Conservation (phyloP, 2,888 invertebrate species). For the Aquatica leii region DNA sequence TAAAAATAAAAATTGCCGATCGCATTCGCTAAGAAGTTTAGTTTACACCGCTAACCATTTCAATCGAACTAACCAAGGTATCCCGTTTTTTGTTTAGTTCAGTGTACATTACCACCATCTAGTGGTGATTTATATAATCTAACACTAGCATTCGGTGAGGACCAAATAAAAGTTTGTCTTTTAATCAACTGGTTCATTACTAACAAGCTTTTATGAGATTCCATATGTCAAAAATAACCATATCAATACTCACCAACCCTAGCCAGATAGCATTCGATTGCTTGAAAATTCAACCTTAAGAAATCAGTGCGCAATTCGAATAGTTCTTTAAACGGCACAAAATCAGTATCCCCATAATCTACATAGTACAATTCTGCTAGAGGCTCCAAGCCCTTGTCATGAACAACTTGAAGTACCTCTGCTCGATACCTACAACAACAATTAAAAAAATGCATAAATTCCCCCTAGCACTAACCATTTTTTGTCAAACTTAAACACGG, state of each 20-base stretch:
- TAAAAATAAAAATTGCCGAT: no score
- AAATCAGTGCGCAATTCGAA: conserved; percentile 80
- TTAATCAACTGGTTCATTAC: no score
- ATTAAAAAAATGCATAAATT: conserved; percentile 4
- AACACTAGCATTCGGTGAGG: no score
- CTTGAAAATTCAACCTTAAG: conserved; percentile 78
- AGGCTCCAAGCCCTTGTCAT: conserved; percentile 68
- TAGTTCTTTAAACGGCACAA: conserved; percentile 70
- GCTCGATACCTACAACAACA: conserved; percentile 59
- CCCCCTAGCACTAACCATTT: conserved; percentile 71
- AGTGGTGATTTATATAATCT: no score
- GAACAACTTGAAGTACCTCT: conserved; percentile 72
- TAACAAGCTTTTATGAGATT: no score
- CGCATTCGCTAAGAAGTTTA: no score
- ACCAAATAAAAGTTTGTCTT: no score
- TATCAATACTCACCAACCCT: conserved; percentile 66
- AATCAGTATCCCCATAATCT: conserved; percentile 87
- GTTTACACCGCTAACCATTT: no score
- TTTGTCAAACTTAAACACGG: conserved; percentile 80
- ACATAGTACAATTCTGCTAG: conserved; percentile 80
- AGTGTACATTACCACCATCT: no score
- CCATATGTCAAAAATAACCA: no score
- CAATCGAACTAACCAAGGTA: no score
- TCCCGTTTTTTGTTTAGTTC: no score
- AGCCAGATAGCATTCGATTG: conserved; percentile 86